Percentiles rank a stretch among this genome's conserved stretches.
These are phyloP conservation scores for Pipistrellus pipistrellus DNA, from an alignment of 2,797 vertebrate species.

Conservation along the genomic window DNA sequence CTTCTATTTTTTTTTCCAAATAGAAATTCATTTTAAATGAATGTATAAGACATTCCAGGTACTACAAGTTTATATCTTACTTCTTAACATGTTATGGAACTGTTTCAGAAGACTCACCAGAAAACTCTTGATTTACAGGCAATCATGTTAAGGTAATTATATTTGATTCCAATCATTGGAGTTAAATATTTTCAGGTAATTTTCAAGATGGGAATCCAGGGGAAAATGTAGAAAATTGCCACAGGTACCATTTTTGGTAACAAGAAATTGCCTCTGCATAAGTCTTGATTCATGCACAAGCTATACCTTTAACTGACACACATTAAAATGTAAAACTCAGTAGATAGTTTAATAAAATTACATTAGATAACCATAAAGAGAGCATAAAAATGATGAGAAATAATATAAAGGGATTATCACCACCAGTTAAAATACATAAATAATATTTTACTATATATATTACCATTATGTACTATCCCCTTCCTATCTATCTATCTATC, in stretches of 20 bases:
- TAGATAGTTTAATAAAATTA: neutral
- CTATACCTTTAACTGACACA: neutral
- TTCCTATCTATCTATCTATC: neutral
- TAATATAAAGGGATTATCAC: neutral
- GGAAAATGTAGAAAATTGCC: conserved; percentile 44
- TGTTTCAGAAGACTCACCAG: neutral
- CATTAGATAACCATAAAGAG: neutral
- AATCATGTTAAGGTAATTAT: conserved; percentile 58
- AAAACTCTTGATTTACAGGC: conserved; percentile 51
- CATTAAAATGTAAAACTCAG: neutral
- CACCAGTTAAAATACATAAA: conserved; percentile 19
- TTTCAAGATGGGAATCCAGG: neutral
- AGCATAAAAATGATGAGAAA: neutral
- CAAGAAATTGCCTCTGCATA: conserved; percentile 21
- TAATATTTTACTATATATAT: neutral
- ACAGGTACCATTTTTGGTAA: conserved; percentile 55
- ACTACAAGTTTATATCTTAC: neutral
- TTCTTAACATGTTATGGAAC: neutral
- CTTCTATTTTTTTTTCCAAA: neutral
- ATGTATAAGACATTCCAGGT: neutral
- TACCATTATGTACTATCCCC: neutral
- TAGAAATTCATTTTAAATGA: conserved; percentile 17
- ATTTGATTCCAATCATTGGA: conserved; percentile 64
- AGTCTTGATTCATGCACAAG: conserved; percentile 14
- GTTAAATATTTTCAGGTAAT: conserved; percentile 72